phyloP scores from a whole-genome alignment of 2,888 invertebrate genomes.

The Ferrisia virgata region DNA sequence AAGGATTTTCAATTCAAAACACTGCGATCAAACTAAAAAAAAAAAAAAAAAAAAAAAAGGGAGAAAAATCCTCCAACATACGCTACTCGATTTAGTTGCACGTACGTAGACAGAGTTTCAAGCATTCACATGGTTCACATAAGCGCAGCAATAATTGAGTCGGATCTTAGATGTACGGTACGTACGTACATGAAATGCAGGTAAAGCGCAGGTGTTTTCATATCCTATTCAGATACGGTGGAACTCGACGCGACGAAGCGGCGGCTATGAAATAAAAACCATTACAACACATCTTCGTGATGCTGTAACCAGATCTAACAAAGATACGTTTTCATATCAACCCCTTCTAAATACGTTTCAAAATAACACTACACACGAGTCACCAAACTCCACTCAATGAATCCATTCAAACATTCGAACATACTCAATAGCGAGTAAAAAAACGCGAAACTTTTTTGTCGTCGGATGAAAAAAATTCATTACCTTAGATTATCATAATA shows the following conservation, averaged over 20 bases:
- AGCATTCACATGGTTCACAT: neutral
- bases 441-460: neutral
- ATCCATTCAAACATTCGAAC: neutral
- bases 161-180: neutral
- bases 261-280: neutral
- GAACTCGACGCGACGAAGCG: neutral
- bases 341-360: neutral
- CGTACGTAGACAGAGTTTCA: neutral
- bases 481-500: too few relatives aligned
- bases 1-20: neutral
- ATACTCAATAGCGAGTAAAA: neutral
- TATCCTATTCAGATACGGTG: neutral
- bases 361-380: neutral
- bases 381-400: neutral
- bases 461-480: neutral
- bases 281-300: neutral
- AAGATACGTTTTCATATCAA: neutral
- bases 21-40: neutral
- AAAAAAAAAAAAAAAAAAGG: too few relatives aligned
- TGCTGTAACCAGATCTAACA: neutral
- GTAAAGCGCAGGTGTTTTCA: slow-evolving; percentile 2
- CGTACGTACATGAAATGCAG: too few relatives aligned
- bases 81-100: neutral
- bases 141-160: neutral
- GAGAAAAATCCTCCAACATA: neutral